phyloP scores from a whole-genome alignment of 2,113 vertebrate species.

The Lasiurus cinereus region DNA sequence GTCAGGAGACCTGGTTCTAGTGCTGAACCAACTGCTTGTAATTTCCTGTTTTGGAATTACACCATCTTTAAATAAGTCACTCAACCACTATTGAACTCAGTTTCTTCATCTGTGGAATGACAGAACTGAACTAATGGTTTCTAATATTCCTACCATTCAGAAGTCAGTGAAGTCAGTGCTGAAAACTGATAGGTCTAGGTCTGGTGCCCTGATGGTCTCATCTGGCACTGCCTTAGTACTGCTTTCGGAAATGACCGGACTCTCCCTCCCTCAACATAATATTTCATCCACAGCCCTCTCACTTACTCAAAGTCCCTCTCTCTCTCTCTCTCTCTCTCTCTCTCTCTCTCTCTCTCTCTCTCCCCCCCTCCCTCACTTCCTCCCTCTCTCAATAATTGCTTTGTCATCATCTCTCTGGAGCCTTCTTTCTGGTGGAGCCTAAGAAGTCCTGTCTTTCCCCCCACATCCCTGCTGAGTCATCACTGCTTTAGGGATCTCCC shows the following conservation, averaged over 20 bases:
- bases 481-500: neutral
- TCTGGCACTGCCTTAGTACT: neutral
- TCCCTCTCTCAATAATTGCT: neutral
- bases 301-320: neutral
- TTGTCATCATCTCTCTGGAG: constrained; percentile 42
- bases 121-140: neutral
- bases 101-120: constrained; percentile 21
- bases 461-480: neutral
- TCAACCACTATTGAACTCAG: neutral
- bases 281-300: neutral
- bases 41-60: constrained; percentile 37
- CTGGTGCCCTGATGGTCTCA: neutral
- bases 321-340: neutral
- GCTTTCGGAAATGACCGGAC: neutral
- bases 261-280: neutral
- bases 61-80: neutral
- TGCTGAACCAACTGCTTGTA: neutral
- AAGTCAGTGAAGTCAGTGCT: constrained; percentile 19
- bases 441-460: constrained; percentile 39
- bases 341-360: neutral
- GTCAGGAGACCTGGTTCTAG: neutral
- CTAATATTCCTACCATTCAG: neutral
- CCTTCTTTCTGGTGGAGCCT: neutral
- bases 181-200: neutral
- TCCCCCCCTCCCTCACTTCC: no score